Base-by-base conservation (phyloP, 2,888 invertebrate genomes). In the Plebejus melissa region DNA sequence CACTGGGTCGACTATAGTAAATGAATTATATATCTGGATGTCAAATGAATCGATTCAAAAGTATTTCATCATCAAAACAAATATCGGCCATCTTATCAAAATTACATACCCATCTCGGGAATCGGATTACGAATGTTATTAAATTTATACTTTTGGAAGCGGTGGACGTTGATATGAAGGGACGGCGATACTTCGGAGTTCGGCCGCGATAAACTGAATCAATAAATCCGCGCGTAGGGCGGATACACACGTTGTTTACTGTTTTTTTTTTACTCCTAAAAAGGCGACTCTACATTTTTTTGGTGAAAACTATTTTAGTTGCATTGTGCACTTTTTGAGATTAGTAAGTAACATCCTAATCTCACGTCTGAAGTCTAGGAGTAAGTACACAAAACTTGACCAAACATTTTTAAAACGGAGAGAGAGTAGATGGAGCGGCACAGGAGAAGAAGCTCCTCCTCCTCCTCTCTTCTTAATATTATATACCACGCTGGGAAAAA, bases 191-290 rank as follows among this genome's bases (percentile, higher is more conserved):
- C 84, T 89, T 87, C 85, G 84, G 85, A 32, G 32, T 32, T 87
- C 85, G 84, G 85, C 86, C 89, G 89, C 83, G 81, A 84, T 87
- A 88, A 87, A 88, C 83, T 86, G 85, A 88, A 87, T 87, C 86
- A 85, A 83, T 85, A 83, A 86, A 86, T 87, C 88, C 85, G 85
- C 86, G 87, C 83, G 82, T 84, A 72, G 72, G 72, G 32, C 54
- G 32, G 5, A 1, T 28, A 32, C 72, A 72, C 11, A 72, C 54
- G 11, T 65, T 58, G 22, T 58, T 58, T 60, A 28, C 28, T 6
- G 13, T 4, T 4, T 16, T 65, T 36, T 22, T 22, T 58, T 65
- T 13, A 9, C 58, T 58, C 2, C 58, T 1, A 58, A 58, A 58
- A 6, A 58, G 13, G 4, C 2, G 1, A 22, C 22, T 7, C n/a